A percentile compares a stretch with the other conserved stretches of the same genome.
Evolutionary conservation across 2,888 invertebrate genomes (phyloP).

Genomic region (Idaea dimidiata): DNA sequence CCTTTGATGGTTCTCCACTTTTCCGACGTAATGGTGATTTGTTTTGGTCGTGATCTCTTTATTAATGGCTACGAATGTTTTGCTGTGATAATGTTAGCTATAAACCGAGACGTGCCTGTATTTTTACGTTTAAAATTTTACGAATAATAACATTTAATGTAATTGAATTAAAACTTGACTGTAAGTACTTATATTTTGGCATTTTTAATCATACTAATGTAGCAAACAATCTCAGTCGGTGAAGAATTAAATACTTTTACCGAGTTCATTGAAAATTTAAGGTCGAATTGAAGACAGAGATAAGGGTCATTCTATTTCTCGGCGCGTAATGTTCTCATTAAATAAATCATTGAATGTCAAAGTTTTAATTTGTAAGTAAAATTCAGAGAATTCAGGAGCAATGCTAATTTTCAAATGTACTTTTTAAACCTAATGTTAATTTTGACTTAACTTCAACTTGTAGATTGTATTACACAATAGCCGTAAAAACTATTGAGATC

Average conservation of each 20-base stretch:
- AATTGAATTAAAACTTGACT: neutral
- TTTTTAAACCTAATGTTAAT: too few species aligned
- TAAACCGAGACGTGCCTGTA: constrained; percentile 20
- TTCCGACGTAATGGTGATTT: constrained; percentile 34
- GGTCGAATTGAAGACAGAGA: neutral
- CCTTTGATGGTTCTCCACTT: constrained; percentile 27
- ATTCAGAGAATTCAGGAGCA: too few species aligned
- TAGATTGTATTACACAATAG: too few species aligned
- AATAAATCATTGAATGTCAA: too few species aligned
- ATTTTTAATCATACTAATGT: neutral
- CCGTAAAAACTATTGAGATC: too few species aligned
- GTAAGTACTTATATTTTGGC: neutral
- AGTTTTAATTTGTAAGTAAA: too few species aligned
- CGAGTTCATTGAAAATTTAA: neutral
- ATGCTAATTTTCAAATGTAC: too few species aligned
- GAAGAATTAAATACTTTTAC: neutral
- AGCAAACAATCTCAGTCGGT: neutral
- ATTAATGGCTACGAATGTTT: constrained; percentile 34
- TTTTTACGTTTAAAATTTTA: neutral
- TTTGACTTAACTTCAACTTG: too few species aligned
- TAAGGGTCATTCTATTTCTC: too few species aligned
- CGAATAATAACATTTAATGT: neutral
- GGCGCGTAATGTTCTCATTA: too few species aligned
- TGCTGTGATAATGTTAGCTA: constrained; percentile 33
- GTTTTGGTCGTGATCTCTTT: constrained; percentile 34